These are phyloP conservation scores for Albula goreensis DNA, from an alignment of 2,113 vertebrate genomes.

Conservation along the genomic window DNA sequence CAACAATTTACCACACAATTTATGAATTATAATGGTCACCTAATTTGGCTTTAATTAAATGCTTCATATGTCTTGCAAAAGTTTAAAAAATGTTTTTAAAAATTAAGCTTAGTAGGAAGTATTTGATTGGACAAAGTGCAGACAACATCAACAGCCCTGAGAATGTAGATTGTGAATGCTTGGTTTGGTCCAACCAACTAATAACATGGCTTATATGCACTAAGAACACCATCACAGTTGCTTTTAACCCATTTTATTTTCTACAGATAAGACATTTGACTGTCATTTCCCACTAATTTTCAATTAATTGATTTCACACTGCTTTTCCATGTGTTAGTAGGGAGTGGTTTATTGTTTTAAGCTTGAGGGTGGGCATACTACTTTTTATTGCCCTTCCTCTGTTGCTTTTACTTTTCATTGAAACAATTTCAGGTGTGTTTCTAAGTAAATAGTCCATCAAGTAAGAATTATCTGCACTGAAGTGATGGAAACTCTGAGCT, in stretches of 20 bases:
- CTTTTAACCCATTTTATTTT: too few relatives aligned
- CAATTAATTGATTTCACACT: too few relatives aligned
- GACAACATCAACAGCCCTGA: too few relatives aligned
- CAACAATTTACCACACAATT: neutral
- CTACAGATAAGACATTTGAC: too few relatives aligned
- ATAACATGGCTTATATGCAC: too few relatives aligned
- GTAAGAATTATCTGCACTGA: neutral
- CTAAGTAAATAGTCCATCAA: neutral
- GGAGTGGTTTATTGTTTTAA: neutral
- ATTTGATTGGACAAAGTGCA: too few relatives aligned
- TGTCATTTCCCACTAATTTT: too few relatives aligned
- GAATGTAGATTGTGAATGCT: too few relatives aligned
- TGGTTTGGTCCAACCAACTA: too few relatives aligned
- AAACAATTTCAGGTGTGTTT: neutral
- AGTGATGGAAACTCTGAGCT: neutral
- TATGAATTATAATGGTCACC: neutral
- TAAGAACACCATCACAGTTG: too few relatives aligned
- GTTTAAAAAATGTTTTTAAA: neutral
- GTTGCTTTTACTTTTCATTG: neutral
- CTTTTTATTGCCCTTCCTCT: neutral
- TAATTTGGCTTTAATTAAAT: neutral
- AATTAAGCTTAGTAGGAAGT: neutral
- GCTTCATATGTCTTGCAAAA: neutral
- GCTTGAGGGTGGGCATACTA: neutral
- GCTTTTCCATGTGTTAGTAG: too few relatives aligned